A percentile compares a stretch with the other conserved stretches of the same genome.
phyloP scores from a whole-genome alignment of 2,797 vertebrate genomes.

The Balearica regulorum region DNA sequence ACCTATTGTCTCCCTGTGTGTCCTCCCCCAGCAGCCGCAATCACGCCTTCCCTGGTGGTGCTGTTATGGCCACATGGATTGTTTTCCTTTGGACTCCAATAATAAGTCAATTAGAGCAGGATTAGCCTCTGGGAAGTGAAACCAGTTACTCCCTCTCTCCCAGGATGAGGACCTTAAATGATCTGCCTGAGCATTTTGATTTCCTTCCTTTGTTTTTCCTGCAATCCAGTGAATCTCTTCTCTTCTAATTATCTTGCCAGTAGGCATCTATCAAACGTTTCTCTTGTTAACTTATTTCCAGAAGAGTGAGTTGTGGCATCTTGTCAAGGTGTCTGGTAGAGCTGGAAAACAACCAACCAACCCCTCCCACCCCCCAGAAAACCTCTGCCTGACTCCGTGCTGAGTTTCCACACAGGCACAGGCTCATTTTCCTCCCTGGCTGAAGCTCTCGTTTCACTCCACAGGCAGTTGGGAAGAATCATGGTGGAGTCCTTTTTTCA shows the following conservation, averaged over 20 bases:
- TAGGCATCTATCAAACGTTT: conserved; percentile 6
- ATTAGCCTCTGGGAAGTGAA: conserved; percentile 35
- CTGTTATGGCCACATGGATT: background rate
- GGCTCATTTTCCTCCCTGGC: background rate
- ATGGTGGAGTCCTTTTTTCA: background rate
- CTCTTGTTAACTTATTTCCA: conserved; percentile 9
- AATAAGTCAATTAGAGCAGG: conserved; percentile 39
- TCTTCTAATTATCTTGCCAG: conserved; percentile 49
- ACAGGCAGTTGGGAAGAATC: background rate
- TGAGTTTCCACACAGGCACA: background rate
- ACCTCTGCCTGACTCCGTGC: background rate
- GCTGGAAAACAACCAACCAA: background rate
- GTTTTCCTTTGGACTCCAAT: conserved; percentile 9
- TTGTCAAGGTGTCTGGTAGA: background rate
- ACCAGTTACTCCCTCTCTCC: background rate
- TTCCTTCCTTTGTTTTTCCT: conserved; percentile 46
- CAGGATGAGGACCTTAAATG: background rate
- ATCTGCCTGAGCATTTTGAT: conserved; percentile 18
- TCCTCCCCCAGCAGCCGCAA: background rate
- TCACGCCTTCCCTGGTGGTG: background rate
- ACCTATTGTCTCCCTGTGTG: background rate
- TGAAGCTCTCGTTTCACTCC: background rate
- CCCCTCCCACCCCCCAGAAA: background rate
- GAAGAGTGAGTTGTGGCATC: background rate
- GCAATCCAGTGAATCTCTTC: background rate